Conservation (phyloP, 2,888 invertebrate genomes). For the Lasioglossum leucozonium region DNA sequence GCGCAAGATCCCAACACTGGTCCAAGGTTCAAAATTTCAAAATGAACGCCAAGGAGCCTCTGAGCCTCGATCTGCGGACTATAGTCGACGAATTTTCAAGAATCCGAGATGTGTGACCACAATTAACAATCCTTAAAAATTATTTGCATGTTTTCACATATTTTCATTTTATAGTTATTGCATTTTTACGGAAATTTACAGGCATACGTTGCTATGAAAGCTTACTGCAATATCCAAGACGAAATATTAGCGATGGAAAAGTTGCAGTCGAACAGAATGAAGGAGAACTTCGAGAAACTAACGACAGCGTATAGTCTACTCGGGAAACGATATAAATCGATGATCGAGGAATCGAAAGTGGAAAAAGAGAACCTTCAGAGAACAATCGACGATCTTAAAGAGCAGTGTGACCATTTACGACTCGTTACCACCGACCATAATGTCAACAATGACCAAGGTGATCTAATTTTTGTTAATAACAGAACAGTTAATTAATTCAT, state of each 20-base stretch:
- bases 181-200: not conserved
- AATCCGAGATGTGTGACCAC: conserved; percentile 33
- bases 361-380: conserved; percentile 18
- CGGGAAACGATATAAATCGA: conserved; percentile 21
- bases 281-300: conserved; percentile 26
- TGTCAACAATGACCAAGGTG: conserved; percentile 42
- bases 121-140: not conserved
- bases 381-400: conserved; percentile 31
- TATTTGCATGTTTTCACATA: not conserved
- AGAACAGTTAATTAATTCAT: not conserved
- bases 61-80: conserved; percentile 14
- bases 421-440: conserved; percentile 1
- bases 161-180: not conserved
- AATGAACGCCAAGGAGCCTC: conserved; percentile 18
- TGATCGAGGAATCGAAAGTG: not conserved
- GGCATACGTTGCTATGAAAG: conserved; percentile 38
- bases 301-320: not conserved
- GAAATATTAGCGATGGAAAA: conserved; percentile 30
- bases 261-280: not conserved
- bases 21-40: not conserved
- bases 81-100: conserved; percentile 41
- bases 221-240: conserved; percentile 33
- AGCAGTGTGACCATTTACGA: conserved; percentile 49
- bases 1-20: too few species aligned
- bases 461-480: not conserved